Evolutionary conservation across 1,140 invertebrate species (phyloP), one percentile per base, ranked within the genome.

Genomic region (Ectropis grisescens): DNA sequence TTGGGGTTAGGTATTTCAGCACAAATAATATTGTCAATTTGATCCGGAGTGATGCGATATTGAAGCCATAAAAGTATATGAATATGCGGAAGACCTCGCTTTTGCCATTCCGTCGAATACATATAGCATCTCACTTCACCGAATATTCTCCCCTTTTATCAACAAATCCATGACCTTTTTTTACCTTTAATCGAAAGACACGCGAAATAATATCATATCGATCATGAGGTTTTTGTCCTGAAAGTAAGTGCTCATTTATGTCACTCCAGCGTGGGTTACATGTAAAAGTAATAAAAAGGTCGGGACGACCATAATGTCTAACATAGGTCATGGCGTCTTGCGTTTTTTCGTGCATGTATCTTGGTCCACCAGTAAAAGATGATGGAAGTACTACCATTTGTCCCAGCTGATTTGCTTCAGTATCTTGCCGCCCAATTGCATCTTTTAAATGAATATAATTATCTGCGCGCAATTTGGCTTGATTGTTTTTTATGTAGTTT

Each of bases 41-140:
- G 29, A 33, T 40, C 36, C 22, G 37, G 76, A 36, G 33, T 28
- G 13, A 41, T 30, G 11, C 3, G 14, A 10, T 41, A 0, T 35
- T 29, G 7, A 11, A 41, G 13, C 34, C 37, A 41, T 13, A 45
- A 12, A 6, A 44, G 24, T 29, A 82, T 66, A 50, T 85, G 37
- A 25, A 16, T 12, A 28, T 62, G 59, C 23, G 55, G 78, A 10
- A 84, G 37, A 11, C 82, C 82, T 33, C 83, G 43, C 46, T 84
- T 85, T 49, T 84, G 82, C 50, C 58, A 85, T 54, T 86, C 82
- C 25, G 78, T 53, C 13, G 58, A 45, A 42, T 68, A 69, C 58
- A 82, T 67, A 22, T 50, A 50, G 24, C 55, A 65, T 25, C 38
- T 38, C 12, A 51, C 41, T 13, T 32, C 7, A 7, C 67, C 74